Evolutionary conservation across 2,113 vertebrate genomes (phyloP).

Genomic region (Percopsis transmontana): DNA sequence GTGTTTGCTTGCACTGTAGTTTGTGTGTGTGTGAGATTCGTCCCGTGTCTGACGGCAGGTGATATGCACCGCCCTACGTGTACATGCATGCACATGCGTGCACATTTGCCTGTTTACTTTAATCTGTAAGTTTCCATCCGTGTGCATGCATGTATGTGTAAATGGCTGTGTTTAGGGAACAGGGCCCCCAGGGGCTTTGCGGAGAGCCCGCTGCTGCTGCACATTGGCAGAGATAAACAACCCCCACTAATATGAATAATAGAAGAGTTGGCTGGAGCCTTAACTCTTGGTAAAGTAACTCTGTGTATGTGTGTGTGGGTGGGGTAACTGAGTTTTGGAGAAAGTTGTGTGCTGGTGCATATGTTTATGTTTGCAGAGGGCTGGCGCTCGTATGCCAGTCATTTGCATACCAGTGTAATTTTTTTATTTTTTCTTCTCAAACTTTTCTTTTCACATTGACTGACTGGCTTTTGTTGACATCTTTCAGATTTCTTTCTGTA

Average conservation of each 20-base stretch:
- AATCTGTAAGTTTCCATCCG: conserved; percentile 13
- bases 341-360: conserved; percentile 14
- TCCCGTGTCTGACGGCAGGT: too few relatives aligned
- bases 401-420: conserved; percentile 21
- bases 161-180: conserved; percentile 54
- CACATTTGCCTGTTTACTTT: conserved; percentile 2
- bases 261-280: conserved; percentile 52
- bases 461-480: conserved; percentile 9
- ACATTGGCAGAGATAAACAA: conserved; percentile 64
- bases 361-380: conserved; percentile 7
- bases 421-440: conserved; percentile 10
- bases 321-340: not conserved
- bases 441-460: conserved; percentile 29
- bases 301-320: conserved; percentile 26
- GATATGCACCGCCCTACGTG: too few relatives aligned
- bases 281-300: conserved; percentile 41
- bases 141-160: conserved; percentile 26
- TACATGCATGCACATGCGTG: not conserved
- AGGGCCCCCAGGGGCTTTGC: conserved; percentile 46
- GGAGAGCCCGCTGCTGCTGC: conserved; percentile 40
- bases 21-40: conserved; percentile 9
- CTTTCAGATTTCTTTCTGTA: not conserved
- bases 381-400: not conserved
- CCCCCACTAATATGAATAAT: conserved; percentile 67
- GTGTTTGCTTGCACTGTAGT: too few relatives aligned